Conservation (phyloP, 2,888 invertebrate genomes). For the Galeopsomyia nigrocyanea region DNA sequence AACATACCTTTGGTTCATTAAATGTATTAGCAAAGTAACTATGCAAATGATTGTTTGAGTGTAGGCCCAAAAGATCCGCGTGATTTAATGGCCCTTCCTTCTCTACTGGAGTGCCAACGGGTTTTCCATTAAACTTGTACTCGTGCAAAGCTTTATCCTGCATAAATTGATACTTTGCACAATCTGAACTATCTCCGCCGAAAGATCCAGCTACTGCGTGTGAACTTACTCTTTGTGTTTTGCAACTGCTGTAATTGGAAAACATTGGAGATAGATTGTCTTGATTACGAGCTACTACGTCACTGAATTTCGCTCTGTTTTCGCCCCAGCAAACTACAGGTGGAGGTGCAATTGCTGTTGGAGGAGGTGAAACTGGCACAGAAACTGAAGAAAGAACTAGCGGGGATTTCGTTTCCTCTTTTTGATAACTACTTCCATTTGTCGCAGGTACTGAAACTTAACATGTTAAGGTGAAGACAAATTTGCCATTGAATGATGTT, state of each 20-base stretch:
- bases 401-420: constrained; percentile 52
- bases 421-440: constrained; percentile 51
- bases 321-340: constrained; percentile 71
- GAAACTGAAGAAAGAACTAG: neutral
- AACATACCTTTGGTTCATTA: constrained; percentile 57
- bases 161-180: constrained; percentile 35
- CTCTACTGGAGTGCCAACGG: constrained; percentile 10
- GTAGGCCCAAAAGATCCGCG: constrained; percentile 36
- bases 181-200: constrained; percentile 46
- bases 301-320: constrained; percentile 73
- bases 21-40: constrained; percentile 64
- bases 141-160: constrained; percentile 46
- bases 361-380: constrained; percentile 28
- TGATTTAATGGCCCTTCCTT: constrained; percentile 14
- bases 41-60: constrained; percentile 54
- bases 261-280: constrained; percentile 59
- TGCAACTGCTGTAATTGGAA: constrained; percentile 50
- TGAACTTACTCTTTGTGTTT: constrained; percentile 52
- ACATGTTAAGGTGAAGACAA: too few relatives aligned
- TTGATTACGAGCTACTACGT: constrained; percentile 73
- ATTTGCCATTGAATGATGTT: too few relatives aligned
- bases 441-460: constrained; percentile 47
- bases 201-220: constrained; percentile 42
- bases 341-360: constrained; percentile 58
- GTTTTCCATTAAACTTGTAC: constrained; percentile 42